A percentile compares a stretch with the other conserved stretches of the same genome.
These are phyloP conservation scores for Drosophila lini DNA, from an alignment of 1,140 invertebrate genomes.

Conservation along the genomic window DNA sequence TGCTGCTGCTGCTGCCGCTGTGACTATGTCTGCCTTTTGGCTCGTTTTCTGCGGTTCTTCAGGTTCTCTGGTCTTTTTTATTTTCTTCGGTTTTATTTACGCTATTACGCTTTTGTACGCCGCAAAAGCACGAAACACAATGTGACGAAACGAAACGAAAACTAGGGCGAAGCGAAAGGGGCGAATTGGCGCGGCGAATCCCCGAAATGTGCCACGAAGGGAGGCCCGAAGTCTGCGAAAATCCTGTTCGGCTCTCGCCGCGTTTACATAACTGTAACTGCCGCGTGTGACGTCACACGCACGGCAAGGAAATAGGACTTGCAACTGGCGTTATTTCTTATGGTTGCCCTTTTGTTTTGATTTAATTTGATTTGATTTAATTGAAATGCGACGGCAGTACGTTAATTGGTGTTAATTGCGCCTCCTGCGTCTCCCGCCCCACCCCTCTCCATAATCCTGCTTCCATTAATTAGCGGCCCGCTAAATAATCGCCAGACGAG, in stretches of 20 bases:
- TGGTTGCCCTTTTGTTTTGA: conserved; percentile 20
- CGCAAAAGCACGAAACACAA: conserved; percentile 71
- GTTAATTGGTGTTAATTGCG: conserved; percentile 69
- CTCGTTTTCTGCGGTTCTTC: conserved; percentile 42
- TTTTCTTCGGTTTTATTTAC: conserved; percentile 36
- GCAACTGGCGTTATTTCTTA: not conserved
- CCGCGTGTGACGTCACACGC: conserved; percentile 63
- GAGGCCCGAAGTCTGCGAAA: conserved; percentile 16
- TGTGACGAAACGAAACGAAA: conserved; percentile 50
- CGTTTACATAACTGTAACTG: conserved; percentile 59
- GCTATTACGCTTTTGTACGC: conserved; percentile 47
- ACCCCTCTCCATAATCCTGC: not conserved
- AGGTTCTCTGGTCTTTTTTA: conserved; percentile 26
- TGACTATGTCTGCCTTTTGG: conserved; percentile 20
- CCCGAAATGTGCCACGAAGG: conserved; percentile 15
- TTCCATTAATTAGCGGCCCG: conserved; percentile 71
- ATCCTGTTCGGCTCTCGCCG: conserved; percentile 18
- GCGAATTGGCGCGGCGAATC: conserved; percentile 15
- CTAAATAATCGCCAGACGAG: conserved; percentile 68
- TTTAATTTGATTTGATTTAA: conserved; percentile 49
- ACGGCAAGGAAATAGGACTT: conserved; percentile 24
- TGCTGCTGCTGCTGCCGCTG: not conserved
- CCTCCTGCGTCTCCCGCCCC: not conserved
- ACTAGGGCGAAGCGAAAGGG: conserved; percentile 16
- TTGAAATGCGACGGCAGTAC: conserved; percentile 64